A percentile compares a stretch with the other conserved stretches of the same genome.
These are phyloP conservation scores for Zaprionus obscuricornis DNA, from an alignment of 2,888 invertebrate species.

Conservation along the genomic window DNA sequence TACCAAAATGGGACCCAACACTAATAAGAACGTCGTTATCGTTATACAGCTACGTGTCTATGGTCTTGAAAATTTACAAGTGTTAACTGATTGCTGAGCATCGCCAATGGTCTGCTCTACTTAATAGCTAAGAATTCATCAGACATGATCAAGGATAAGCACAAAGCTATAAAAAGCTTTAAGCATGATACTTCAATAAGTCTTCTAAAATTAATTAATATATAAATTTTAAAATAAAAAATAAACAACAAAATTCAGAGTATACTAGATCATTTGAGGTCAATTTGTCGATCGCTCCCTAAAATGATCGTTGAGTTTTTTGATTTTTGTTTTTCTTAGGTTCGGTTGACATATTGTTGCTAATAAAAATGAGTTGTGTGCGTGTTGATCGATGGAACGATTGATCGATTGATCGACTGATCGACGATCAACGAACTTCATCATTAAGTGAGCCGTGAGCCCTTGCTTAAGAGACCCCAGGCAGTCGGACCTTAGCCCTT, in stretches of 20 bases:
- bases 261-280: neutral
- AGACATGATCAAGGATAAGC: conserved; percentile 85
- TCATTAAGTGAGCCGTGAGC: conserved; percentile 13
- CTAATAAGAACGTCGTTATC: conserved; percentile 86
- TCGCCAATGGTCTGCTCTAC: conserved; percentile 85
- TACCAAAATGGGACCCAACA: conserved; percentile 87
- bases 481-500: too few relatives aligned
- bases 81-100: conserved; percentile 85
- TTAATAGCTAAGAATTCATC: conserved; percentile 86
- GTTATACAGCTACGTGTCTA: conserved; percentile 85
- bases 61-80: conserved; percentile 84
- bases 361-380: conserved; percentile 34
- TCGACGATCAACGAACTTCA: conserved; percentile 17
- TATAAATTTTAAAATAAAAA: neutral
- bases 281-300: neutral
- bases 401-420: conserved; percentile 1
- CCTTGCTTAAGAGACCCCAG: conserved; percentile 18
- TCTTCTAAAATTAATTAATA: neutral
- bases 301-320: neutral
- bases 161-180: conserved; percentile 69
- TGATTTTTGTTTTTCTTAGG: neutral
- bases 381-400: conserved; percentile 31
- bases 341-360: conserved; percentile 40
- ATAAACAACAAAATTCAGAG: neutral
- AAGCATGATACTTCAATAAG: neutral